Evolutionary conservation across 2,113 vertebrate genomes (phyloP).

Genomic region (Ascaphus truei): DNA sequence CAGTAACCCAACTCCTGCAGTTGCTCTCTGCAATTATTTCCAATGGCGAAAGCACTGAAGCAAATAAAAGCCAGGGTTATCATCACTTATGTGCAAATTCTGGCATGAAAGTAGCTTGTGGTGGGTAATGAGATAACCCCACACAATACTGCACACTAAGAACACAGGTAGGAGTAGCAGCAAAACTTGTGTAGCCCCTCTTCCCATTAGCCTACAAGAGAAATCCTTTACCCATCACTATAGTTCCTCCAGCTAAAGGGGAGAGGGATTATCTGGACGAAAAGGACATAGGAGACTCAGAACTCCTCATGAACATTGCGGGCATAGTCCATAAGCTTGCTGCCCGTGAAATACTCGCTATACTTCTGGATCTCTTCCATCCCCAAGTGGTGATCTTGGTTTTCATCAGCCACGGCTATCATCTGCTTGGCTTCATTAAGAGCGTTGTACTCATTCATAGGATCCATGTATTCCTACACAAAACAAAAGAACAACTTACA

Average conservation of each 20-base stretch:
- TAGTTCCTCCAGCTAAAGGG: neutral
- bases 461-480: constrained; percentile 91
- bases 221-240: neutral
- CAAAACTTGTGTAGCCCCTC: constrained; percentile 14
- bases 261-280: neutral
- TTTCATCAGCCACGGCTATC: constrained; percentile 96
- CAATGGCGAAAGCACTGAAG: neutral
- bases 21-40: neutral
- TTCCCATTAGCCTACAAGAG: neutral
- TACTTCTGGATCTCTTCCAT: constrained; percentile 92
- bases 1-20: neutral
- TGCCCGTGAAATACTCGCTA: constrained; percentile 95
- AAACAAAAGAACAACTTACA: fast-evolving
- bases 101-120: neutral
- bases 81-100: constrained; percentile 19
- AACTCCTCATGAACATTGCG: constrained; percentile 95
- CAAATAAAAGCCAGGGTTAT: constrained; percentile 25
- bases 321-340: constrained; percentile 97
- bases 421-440: constrained; percentile 95
- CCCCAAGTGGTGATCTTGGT: constrained; percentile 87
- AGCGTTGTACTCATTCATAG: constrained; percentile 95
- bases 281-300: constrained; percentile 52
- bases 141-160: constrained; percentile 13
- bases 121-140: constrained; percentile 3
- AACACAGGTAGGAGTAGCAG: constrained; percentile 22